phyloP scores from a whole-genome alignment of 2,797 vertebrate species.

The Sebastes nivosus region DNA sequence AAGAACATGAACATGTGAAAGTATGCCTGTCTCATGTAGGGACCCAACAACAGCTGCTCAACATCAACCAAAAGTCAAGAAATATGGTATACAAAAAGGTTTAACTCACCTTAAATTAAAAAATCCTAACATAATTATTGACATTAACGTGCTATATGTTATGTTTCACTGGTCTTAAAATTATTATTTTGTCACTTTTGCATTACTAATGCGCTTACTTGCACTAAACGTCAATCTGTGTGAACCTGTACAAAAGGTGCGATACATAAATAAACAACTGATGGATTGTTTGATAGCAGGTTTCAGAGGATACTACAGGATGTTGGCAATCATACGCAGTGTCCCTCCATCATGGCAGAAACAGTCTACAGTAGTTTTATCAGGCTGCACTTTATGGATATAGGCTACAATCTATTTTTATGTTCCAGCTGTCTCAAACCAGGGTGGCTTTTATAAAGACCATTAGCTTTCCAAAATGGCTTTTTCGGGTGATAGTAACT shows the following conservation, averaged over 20 bases:
- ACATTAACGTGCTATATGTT: neutral
- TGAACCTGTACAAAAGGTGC: neutral
- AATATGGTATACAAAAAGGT: neutral
- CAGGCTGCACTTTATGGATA: conserved; percentile 32
- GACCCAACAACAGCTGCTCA: neutral
- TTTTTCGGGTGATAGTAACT: conserved; percentile 8
- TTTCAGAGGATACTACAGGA: neutral
- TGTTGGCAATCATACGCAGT: neutral
- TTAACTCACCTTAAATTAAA: neutral
- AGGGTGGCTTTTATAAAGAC: conserved; percentile 10
- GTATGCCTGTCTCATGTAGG: neutral
- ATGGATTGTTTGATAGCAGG: neutral
- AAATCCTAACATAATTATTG: neutral
- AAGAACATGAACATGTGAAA: neutral
- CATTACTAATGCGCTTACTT: neutral
- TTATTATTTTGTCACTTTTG: neutral
- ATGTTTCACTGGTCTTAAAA: too few species aligned
- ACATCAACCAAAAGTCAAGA: neutral
- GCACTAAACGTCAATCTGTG: neutral
- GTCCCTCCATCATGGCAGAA: neutral
- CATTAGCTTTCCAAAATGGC: conserved; percentile 15
- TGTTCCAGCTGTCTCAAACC: conserved; percentile 37
- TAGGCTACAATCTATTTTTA: conserved; percentile 29
- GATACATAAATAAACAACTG: neutral
- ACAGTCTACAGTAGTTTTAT: conserved; percentile 14